Evolutionary conservation across 2,797 vertebrate genomes (phyloP), one percentile per base, ranked within the genome.

Genomic region (Menidia menidia): DNA sequence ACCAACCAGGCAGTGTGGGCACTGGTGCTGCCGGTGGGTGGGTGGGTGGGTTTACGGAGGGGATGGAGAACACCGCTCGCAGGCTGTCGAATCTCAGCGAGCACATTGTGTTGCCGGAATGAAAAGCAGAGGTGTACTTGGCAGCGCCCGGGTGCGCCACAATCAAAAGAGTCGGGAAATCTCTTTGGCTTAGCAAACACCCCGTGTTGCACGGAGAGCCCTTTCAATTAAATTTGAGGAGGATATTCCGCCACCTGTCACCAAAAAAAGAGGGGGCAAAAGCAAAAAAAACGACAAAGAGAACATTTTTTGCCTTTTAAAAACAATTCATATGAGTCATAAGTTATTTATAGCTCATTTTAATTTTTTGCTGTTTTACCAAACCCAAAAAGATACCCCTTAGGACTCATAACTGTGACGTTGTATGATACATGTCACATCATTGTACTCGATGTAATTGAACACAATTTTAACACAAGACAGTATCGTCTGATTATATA

Each of bases 71-170:
- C 25, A 47, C 50, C 8, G 84, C 84, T 82, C 13, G 64, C 77
- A 85, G 82, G 77, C 80, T 68, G 48, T 61, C 57, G 71, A 90
- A 90, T 92, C 87, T 87, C 74, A 83, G 90, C 89, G 85, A 76
- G 73, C 64, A 53, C 71, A 72, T 82, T 85, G 74, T 87, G 83
- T 74, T 80, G 64, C 64, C 59, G 78, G 78, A 85, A 82, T 89
- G 73, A 86, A 86, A 87, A 80, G 88, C 86, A 85, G 88, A 89
- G 83, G 85, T 87, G 82, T 82, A 78, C 62, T 85, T 89, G 90
- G 87, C 88, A 82, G 61, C 64, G 39, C 81, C 60, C 68, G 69
- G 69, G 56, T n/a, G n/a, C 41, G n/a, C 68, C 64, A 68, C 76
- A 84, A 54, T 71, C 69, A 54, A 66, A 67, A 76, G 73, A 84